Percentiles rank a stretch among this genome's conserved stretches.
Evolutionary conservation across 2,113 vertebrate genomes (phyloP).

Genomic region (Sarotherodon lohbergeri): DNA sequence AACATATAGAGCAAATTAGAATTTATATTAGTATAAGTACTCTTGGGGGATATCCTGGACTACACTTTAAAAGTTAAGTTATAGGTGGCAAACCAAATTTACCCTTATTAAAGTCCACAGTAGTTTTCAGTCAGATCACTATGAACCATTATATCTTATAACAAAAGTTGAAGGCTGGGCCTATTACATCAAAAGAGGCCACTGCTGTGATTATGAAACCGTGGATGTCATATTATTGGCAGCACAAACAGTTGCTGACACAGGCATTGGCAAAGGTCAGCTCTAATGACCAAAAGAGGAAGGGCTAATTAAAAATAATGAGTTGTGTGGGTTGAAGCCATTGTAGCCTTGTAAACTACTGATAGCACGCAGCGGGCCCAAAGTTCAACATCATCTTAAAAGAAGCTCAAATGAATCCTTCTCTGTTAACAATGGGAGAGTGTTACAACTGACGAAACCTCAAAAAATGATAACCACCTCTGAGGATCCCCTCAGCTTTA

Average conservation of each 20-base stretch:
- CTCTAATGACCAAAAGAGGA: neutral
- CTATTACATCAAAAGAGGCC: neutral
- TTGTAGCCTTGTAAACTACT: neutral
- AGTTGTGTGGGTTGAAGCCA: neutral
- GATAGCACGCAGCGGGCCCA: neutral
- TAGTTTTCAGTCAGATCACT: neutral
- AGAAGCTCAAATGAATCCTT: neutral
- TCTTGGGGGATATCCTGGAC: neutral
- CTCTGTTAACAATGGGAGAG: neutral
- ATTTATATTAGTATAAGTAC: neutral
- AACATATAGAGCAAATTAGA: neutral
- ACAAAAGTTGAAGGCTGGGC: neutral
- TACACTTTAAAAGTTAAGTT: neutral
- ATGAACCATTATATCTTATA: neutral
- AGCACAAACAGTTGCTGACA: neutral
- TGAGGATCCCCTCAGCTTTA: neutral
- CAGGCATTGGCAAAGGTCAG: neutral
- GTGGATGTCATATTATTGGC: neutral
- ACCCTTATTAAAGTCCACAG: neutral
- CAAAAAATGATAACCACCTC: neutral
- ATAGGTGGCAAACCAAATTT: neutral
- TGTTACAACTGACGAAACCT: neutral
- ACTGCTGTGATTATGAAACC: neutral
- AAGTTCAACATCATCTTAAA: neutral
- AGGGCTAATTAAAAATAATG: constrained; percentile 26